Evolutionary conservation across 92 coral and sea anemone species (phyloP).

Genomic region (Virgularia gustaviana): DNA sequence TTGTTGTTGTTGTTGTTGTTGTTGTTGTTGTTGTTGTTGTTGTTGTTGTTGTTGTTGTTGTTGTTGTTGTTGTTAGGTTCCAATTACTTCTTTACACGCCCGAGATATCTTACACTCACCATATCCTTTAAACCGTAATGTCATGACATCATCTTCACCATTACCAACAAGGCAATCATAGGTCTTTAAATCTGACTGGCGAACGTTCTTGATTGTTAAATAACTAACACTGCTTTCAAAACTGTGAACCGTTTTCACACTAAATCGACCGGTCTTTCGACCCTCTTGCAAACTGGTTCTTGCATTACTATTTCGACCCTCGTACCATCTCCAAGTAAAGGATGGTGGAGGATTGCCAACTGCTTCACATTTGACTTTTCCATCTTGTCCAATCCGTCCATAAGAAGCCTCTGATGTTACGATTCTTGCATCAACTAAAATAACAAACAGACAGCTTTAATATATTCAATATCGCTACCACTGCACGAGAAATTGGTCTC

Average conservation of each 20-base stretch:
- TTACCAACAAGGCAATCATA: constrained; percentile 62
- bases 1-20: no score
- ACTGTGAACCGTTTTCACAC: constrained; percentile 48
- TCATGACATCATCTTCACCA: not conserved
- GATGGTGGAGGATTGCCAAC: constrained; percentile 72
- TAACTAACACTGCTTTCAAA: constrained; percentile 63
- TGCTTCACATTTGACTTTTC: constrained; percentile 61
- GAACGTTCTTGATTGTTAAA: constrained; percentile 60
- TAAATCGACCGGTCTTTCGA: constrained; percentile 60
- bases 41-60: no score
- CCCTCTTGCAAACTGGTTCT: constrained; percentile 52
- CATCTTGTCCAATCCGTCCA: constrained; percentile 66
- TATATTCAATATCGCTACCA: not conserved
- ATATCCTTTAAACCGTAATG: constrained; percentile 53
- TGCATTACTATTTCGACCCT: constrained; percentile 35
- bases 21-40: no score
- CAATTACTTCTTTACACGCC: no score
- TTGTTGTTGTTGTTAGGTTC: no score
- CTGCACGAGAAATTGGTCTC: not conserved
- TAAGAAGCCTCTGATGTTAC: constrained; percentile 54
- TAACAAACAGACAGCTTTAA: not conserved
- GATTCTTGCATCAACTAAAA: constrained; percentile 18
- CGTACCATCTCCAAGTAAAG: constrained; percentile 82
- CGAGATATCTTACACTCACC: no score
- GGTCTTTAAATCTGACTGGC: constrained; percentile 50